phyloP scores from a whole-genome alignment of 2,797 vertebrate species.

The Sciaenops ocellatus region DNA sequence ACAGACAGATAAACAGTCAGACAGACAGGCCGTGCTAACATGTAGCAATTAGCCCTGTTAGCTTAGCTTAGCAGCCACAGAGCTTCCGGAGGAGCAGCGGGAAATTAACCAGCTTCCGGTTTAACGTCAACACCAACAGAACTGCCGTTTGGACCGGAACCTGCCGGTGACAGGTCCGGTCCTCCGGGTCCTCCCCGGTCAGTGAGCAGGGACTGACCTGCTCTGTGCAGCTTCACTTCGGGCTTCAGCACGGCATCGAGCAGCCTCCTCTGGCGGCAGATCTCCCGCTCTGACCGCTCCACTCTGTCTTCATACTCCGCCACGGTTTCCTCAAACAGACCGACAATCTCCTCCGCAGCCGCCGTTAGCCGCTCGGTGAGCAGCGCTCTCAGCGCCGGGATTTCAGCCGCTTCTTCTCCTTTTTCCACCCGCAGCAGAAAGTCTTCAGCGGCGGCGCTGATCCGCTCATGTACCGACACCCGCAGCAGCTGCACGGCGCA shows the following conservation, averaged over 20 bases:
- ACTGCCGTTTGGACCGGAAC: too few relatives aligned
- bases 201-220: constrained; percentile 29
- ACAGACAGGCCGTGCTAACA: too few relatives aligned
- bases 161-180: too few relatives aligned
- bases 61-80: too few relatives aligned
- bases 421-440: constrained; percentile 55
- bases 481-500: constrained; percentile 56
- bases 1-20: too few relatives aligned
- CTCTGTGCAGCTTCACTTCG: constrained; percentile 33
- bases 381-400: constrained; percentile 48
- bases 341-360: constrained; percentile 64
- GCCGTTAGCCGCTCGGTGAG: constrained; percentile 66
- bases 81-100: too few relatives aligned
- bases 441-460: constrained; percentile 57
- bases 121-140: too few relatives aligned
- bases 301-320: constrained; percentile 48
- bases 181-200: neutral
- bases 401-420: constrained; percentile 1
- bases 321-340: constrained; percentile 51
- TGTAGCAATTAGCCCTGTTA: too few relatives aligned
- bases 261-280: constrained; percentile 64
- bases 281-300: constrained; percentile 48
- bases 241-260: constrained; percentile 63
- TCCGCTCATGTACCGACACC: constrained; percentile 59
- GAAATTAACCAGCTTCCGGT: too few relatives aligned